A percentile compares a stretch with the other conserved stretches of the same genome.
These are phyloP conservation scores for Brachypodius melanocephalos DNA, from an alignment of 2,113 vertebrate genomes.

Conservation along the genomic window DNA sequence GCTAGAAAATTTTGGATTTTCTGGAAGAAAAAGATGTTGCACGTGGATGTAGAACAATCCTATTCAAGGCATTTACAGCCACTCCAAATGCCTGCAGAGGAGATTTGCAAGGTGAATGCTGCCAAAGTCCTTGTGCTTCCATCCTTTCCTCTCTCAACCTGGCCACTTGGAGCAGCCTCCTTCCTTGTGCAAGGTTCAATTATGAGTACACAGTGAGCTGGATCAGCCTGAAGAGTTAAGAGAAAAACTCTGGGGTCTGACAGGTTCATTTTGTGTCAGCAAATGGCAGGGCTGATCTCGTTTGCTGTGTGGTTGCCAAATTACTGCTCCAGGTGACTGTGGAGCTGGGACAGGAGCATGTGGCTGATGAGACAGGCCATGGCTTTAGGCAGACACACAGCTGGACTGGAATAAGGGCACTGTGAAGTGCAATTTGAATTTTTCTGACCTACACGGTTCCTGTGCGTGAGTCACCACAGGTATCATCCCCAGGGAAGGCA, in stretches of 20 bases:
- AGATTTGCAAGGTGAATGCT: neutral
- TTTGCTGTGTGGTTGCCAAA: neutral
- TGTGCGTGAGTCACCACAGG: neutral
- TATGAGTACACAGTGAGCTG: neutral
- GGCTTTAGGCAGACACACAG: neutral
- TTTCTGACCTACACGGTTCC: neutral
- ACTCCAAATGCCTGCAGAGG: accelerated
- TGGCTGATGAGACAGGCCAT: neutral
- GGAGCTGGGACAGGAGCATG: neutral
- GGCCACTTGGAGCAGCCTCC: neutral
- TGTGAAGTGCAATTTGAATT: neutral
- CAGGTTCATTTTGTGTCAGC: neutral
- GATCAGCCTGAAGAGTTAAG: neutral
- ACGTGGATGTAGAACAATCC: neutral
- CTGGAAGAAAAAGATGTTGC: neutral
- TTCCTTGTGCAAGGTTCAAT: neutral
- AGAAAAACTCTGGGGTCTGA: neutral
- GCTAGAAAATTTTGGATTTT: neutral
- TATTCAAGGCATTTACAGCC: neutral
- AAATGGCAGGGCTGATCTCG: neutral
- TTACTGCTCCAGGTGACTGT: neutral
- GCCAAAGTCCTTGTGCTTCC: neutral
- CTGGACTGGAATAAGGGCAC: neutral
- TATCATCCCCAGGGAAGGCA: neutral
- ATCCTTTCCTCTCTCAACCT: neutral